Evolutionary conservation across 2,797 vertebrate genomes (phyloP).

Genomic region (Centropyge bicolor): DNA sequence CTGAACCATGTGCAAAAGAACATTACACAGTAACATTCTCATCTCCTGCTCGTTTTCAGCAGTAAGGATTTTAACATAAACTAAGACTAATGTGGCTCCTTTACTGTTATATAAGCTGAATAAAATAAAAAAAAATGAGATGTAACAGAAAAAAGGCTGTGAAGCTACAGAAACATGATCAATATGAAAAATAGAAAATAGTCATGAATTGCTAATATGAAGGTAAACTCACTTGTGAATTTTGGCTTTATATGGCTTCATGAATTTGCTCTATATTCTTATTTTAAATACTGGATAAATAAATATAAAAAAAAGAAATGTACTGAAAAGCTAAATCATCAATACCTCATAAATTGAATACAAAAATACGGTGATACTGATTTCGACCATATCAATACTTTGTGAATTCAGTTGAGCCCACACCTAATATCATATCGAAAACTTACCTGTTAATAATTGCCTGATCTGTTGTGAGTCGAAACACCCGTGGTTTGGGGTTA

Average conservation of each 20-base stretch:
- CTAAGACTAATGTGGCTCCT: background rate
- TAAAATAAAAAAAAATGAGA: background rate
- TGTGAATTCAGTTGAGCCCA: background rate
- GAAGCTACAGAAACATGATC: background rate
- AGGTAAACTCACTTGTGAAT: background rate
- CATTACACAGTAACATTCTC: background rate
- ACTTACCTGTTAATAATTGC: constrained; percentile 95
- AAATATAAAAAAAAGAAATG: background rate
- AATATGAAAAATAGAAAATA: background rate
- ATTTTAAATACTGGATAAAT: background rate
- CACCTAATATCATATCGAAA: background rate
- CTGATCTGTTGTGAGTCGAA: constrained; percentile 89
- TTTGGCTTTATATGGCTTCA: too few species aligned
- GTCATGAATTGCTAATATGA: background rate
- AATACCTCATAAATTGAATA: background rate
- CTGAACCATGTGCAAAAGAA: background rate
- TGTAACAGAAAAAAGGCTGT: background rate
- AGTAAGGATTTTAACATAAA: constrained; percentile 10
- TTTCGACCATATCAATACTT: background rate
- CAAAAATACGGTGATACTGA: background rate
- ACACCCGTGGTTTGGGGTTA: constrained; percentile 93
- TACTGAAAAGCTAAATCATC: background rate
- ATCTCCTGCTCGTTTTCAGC: background rate
- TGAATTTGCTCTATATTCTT: too few species aligned
- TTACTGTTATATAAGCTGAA: constrained; percentile 6